phyloP scores from a whole-genome alignment of 2,888 invertebrate species.

The Amblyjoppa proteus region DNA sequence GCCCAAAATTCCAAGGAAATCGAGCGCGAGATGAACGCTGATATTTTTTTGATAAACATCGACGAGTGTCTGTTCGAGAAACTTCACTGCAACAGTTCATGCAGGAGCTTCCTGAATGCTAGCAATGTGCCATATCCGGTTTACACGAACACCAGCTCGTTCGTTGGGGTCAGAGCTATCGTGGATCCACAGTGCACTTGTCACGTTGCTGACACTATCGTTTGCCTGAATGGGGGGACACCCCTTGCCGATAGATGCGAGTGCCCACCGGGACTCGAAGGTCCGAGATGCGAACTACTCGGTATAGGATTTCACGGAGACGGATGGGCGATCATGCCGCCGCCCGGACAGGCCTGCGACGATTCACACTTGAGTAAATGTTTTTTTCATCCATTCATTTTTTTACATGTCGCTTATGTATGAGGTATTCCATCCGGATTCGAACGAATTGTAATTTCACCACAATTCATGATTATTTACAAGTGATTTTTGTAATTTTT shows the following conservation, averaged over 20 bases:
- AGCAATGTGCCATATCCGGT: slow-evolving; percentile 92
- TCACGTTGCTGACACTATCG: slow-evolving; percentile 86
- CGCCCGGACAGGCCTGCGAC: slow-evolving; percentile 93
- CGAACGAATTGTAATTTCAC: too few relatives aligned
- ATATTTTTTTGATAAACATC: slow-evolving; percentile 95
- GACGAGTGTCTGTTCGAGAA: slow-evolving; percentile 95
- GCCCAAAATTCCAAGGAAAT: slow-evolving; percentile 90
- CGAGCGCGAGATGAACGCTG: slow-evolving; percentile 90
- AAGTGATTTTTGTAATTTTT: too few relatives aligned
- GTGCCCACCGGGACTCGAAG: slow-evolving; percentile 91
- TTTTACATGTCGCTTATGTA: background rate
- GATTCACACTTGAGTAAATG: slow-evolving; percentile 87
- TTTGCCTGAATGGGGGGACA: slow-evolving; percentile 93
- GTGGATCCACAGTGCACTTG: slow-evolving; percentile 93
- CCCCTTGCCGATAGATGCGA: slow-evolving; percentile 90
- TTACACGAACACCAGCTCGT: slow-evolving; percentile 96
- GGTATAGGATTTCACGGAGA: slow-evolving; percentile 95
- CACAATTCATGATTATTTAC: too few relatives aligned
- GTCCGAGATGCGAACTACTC: slow-evolving; percentile 96
- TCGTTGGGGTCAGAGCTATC: slow-evolving; percentile 96
- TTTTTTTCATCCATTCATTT: background rate
- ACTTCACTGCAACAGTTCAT: slow-evolving; percentile 90
- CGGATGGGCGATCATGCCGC: slow-evolving; percentile 96
- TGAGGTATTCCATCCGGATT: too few relatives aligned
- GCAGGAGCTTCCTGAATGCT: slow-evolving; percentile 91